Percentiles rank a stretch among this genome's conserved stretches.
phyloP scores from a whole-genome alignment of 2,113 vertebrate genomes.

The Orcinus orca region DNA sequence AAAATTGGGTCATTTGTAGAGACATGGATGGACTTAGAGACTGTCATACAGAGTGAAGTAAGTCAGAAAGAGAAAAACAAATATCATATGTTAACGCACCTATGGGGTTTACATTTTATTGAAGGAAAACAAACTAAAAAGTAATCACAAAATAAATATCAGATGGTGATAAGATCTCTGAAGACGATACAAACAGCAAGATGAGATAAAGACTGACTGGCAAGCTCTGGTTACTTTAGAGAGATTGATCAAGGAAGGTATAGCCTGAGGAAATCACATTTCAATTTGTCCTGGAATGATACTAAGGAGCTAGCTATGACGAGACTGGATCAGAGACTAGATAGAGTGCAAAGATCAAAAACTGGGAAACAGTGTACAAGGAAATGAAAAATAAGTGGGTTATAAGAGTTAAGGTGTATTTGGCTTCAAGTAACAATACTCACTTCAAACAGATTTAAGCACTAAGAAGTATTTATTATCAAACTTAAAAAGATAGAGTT shows the following conservation, averaged over 20 bases:
- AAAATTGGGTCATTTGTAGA: no score
- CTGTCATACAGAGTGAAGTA: no score
- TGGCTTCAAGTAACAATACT: background rate
- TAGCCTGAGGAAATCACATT: background rate
- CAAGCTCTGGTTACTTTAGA: background rate
- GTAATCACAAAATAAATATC: background rate
- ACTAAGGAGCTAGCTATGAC: background rate
- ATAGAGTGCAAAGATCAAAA: background rate
- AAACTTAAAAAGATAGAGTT: background rate
- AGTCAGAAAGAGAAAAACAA: no score
- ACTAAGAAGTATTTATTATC: background rate
- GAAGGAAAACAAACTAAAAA: background rate
- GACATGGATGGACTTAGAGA: no score
- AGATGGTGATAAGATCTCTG: background rate
- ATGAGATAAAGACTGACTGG: background rate
- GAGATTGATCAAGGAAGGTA: background rate
- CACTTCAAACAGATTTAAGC: background rate
- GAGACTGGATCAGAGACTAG: background rate
- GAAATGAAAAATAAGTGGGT: background rate
- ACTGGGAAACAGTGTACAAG: background rate
- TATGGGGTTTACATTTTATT: background rate
- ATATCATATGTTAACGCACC: no score
- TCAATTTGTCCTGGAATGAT: background rate
- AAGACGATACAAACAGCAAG: background rate
- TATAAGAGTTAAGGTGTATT: background rate